Conservation (phyloP, 37 sponge, comb jelly and placozoan species). For the Halisarca cf. caerulea region DNA sequence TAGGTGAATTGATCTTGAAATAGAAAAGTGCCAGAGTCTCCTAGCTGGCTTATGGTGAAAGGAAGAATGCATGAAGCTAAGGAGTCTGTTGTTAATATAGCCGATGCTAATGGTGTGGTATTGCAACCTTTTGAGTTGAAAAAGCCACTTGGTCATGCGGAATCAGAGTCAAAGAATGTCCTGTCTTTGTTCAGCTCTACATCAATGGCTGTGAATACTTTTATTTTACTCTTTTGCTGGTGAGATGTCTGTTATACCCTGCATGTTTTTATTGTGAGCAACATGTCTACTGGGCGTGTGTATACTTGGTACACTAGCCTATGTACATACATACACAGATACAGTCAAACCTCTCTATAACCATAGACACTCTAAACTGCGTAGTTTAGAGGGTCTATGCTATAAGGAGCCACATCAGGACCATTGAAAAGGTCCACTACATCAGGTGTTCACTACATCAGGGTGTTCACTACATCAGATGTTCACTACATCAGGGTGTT, state of each 20-base stretch:
- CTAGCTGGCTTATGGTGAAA: constrained; percentile 67
- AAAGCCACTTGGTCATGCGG: background rate
- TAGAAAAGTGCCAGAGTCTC: constrained; percentile 75
- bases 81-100: constrained; percentile 42
- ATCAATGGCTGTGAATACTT: background rate
- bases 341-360: no score
- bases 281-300: no score
- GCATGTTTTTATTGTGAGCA: background rate
- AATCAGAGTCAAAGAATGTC: background rate
- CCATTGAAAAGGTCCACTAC: no score
- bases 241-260: background rate
- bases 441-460: no score
- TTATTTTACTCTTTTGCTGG: background rate
- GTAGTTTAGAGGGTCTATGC: no score
- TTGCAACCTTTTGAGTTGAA: constrained; percentile 17
- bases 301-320: no score
- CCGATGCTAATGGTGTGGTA: constrained; percentile 43
- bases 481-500: no score
- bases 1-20: background rate
- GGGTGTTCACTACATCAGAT: no score
- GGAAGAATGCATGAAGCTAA: constrained; percentile 47
- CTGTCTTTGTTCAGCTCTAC: background rate
- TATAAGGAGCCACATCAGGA: no score
- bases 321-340: no score
- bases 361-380: no score